These are phyloP conservation scores for Iphiclides podalirius DNA, from an alignment of 2,888 invertebrate species.

Conservation along the genomic window DNA sequence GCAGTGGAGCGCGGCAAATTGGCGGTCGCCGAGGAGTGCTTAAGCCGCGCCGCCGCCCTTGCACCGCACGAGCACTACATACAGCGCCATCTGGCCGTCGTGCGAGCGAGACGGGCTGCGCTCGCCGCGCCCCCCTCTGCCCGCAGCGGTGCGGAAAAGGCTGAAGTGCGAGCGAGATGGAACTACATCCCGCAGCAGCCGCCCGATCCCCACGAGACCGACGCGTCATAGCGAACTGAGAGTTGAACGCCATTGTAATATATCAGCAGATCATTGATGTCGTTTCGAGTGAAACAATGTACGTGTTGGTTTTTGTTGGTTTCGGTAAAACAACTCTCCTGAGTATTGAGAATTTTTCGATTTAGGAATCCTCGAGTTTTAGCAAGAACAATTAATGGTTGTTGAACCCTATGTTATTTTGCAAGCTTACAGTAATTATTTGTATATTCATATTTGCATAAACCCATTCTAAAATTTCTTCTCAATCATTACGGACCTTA, in stretches of 20 bases:
- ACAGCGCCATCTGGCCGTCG: slow-evolving; percentile 92
- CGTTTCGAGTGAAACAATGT: too few species aligned
- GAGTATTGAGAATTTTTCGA: too few species aligned
- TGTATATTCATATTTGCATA: too few species aligned
- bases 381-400: too few species aligned
- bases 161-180: slow-evolving; percentile 70
- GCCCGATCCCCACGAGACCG: slow-evolving; percentile 67
- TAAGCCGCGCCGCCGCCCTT: slow-evolving; percentile 87
- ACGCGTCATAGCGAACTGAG: slow-evolving; percentile 53
- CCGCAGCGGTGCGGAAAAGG: slow-evolving; percentile 34
- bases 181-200: slow-evolving; percentile 76
- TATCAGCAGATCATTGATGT: slow-evolving; percentile 15
- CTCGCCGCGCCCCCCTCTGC: slow-evolving; percentile 33
- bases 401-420: too few species aligned
- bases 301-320: too few species aligned
- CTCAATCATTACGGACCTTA: too few species aligned
- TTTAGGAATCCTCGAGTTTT: too few species aligned
- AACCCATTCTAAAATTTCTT: too few species aligned
- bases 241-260: slow-evolving; percentile 7
- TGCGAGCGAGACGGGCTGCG: slow-evolving; percentile 81
- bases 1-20: slow-evolving; percentile 95
- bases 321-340: too few species aligned
- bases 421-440: too few species aligned
- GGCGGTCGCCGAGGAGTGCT: slow-evolving; percentile 90
- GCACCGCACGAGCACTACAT: slow-evolving; percentile 97